Conservation (phyloP, 2,113 vertebrate species). For the Hyla sarda region DNA sequence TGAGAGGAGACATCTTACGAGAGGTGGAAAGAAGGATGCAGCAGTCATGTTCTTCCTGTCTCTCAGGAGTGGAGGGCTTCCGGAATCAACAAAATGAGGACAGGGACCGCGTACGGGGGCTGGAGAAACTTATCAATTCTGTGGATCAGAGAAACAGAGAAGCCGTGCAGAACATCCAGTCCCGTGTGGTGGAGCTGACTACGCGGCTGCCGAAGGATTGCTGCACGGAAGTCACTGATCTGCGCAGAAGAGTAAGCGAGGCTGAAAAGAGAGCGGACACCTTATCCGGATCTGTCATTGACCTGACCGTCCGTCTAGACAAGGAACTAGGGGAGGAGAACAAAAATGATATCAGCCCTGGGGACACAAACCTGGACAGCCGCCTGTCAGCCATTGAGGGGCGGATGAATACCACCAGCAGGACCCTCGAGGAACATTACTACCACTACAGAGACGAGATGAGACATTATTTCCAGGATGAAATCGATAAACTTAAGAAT, state of each 20-base stretch:
- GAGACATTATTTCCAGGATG: slow-evolving; percentile 73
- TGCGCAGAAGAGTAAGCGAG: slow-evolving; percentile 68
- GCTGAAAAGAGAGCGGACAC: slow-evolving; percentile 76
- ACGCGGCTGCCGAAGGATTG: slow-evolving; percentile 66
- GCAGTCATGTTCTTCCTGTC: slow-evolving; percentile 82
- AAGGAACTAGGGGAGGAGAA: slow-evolving; percentile 69
- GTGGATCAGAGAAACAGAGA: slow-evolving; percentile 81
- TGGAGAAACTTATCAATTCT: slow-evolving; percentile 84
- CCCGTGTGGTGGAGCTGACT: slow-evolving; percentile 67
- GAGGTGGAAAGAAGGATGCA: slow-evolving; percentile 82
- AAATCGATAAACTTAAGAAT: slow-evolving; percentile 72
- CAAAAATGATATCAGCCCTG: slow-evolving; percentile 64
- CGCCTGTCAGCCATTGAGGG: slow-evolving; percentile 82
- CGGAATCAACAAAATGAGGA: slow-evolving; percentile 81
- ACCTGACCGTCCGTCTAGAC: slow-evolving; percentile 74
- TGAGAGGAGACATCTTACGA: slow-evolving; percentile 74
- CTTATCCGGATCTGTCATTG: slow-evolving; percentile 70
- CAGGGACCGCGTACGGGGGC: slow-evolving; percentile 76
- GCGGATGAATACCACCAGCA: slow-evolving; percentile 79
- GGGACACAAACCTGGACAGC: slow-evolving; percentile 75
- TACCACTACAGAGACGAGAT: slow-evolving; percentile 72
- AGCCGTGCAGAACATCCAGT: slow-evolving; percentile 71
- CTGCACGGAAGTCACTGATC: slow-evolving; percentile 71
- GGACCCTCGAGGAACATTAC: slow-evolving; percentile 75
- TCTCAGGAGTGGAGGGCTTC: slow-evolving; percentile 79